phyloP scores from a whole-genome alignment of 2,797 vertebrate genomes.

The Mus spretus region DNA sequence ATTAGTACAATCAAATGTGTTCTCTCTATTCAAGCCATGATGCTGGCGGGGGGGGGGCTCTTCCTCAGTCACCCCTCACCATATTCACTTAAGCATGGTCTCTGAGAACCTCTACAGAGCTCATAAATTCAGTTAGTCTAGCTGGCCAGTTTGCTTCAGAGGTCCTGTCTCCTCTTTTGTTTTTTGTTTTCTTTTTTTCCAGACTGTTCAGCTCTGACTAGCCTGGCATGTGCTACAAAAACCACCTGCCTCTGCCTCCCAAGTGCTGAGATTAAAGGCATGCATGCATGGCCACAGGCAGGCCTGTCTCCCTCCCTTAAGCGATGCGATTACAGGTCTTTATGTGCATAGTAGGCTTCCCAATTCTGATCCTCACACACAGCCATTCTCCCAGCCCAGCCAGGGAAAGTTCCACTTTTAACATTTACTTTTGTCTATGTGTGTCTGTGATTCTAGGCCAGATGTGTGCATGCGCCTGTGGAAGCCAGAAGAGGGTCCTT shows the following conservation, averaged over 20 bases:
- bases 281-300: not conserved
- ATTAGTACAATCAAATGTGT: not conserved
- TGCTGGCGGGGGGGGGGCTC: not conserved
- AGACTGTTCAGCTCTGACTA: not conserved
- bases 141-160: not conserved
- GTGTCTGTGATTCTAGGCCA: not conserved
- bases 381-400: not conserved
- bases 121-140: not conserved
- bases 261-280: not conserved
- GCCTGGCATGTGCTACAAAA: not conserved
- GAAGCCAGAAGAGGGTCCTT: not conserved
- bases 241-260: no score
- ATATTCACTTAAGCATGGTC: not conserved
- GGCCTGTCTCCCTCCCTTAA: not conserved
- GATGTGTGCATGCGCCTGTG: not conserved
- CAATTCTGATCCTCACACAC: not conserved
- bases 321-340: not conserved
- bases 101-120: not conserved
- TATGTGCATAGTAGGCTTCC: not conserved
- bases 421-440: not conserved
- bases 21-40: not conserved
- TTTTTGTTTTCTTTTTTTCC: not conserved
- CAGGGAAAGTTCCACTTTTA: not conserved
- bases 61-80: not conserved
- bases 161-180: not conserved